Evolutionary conservation across 2,797 vertebrate genomes (phyloP), one percentile per base, ranked within the genome.

Genomic region (Acipenser ruthenus): DNA sequence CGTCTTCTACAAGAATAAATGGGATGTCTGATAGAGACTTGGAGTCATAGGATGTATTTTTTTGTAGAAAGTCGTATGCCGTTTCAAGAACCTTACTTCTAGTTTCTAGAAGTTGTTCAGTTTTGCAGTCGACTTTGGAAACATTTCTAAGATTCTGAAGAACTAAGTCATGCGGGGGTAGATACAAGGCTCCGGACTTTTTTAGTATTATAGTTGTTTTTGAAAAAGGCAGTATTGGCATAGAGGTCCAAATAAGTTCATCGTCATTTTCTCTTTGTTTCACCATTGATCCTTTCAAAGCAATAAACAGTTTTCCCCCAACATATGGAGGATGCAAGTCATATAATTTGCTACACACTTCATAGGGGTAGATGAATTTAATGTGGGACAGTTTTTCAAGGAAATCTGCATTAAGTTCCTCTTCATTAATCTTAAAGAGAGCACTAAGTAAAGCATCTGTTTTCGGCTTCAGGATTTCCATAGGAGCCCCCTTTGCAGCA

Each of bases 191-290:
- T 7, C 72, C 75, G 11, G 69, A 52, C 6, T 51, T 64, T 60
- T 61, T 0, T 18, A 82, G 51, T n/a, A 62, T 3, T 0, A 0
- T 0, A 9, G 0, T 6, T 0, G 1, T 6, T n/a, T n/a, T n/a
- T n/a, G n/a, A n/a, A n/a, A n/a, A 0, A 1, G 48, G 64, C 37
- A 83, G 53, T 23, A 79, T 67, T 1, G 66, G 15, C 23, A 71
- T 75, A 50, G 80, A 77, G 11, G 79, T 77, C 83, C 83, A 84
- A 56, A 71, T 61, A 11, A 83, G 69, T 50, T 71, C 53, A 50
- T 63, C 49, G 11, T 62, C 60, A 2, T 50, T 1, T 6, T 50
- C 0, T 2, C 6, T 0, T 1, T 1, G 4, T 10, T 60, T 9
- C 11, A 15, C 68, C 0, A 6, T 67, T 70, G 73, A 73, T 10